Evolutionary conservation across 2,888 invertebrate species (phyloP), one percentile per base, ranked within the genome.

Genomic region (Eilema depressum): DNA sequence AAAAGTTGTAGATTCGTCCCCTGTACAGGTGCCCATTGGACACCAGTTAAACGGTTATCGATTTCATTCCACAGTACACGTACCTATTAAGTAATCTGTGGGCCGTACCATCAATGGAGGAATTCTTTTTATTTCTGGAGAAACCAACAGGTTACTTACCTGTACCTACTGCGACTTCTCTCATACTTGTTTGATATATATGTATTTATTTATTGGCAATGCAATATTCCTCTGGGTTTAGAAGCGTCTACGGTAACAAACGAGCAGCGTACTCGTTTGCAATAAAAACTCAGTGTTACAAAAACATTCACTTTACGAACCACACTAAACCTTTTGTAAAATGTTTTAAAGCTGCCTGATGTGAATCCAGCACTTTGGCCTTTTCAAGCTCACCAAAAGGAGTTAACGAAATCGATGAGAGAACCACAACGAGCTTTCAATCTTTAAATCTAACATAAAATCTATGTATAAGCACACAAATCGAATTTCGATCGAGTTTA

Each of bases 401-500:
- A 65, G 53, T 64, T 37, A 47, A 47, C 47, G 47, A 53, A 61
- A 61, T 53, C 30, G 41, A 12, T 23, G 30, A 47, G 61, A 61
- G 41, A 62, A n/a, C 41, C 37, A 23, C 56, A 57, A 69, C 23
- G 25, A 53, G 62, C 63, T 69, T 67, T 64, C 53, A 60, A 65
- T 69, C 64, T 47, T 69, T 64, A 47, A 64, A 53, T 60, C 25
- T 41, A 65, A 68, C 64, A 64, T 25, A 68, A 25, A 66, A 41
- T n/a, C 41, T 33, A 37, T 57, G 25, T 47, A 59, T 67, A 67
- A 26, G 53, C 63, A 63, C 66, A 70, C 63, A 63, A 63, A 70
- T 70, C 41, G 62, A 70, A 47, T 70, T 70, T 67, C 70, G 59
- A 70, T 67, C 66, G 59, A 70, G 66, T 66, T 66, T 63, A 70